These are phyloP conservation scores for Apomyelois bistriatella DNA, from an alignment of 2,888 invertebrate genomes.

Conservation along the genomic window DNA sequence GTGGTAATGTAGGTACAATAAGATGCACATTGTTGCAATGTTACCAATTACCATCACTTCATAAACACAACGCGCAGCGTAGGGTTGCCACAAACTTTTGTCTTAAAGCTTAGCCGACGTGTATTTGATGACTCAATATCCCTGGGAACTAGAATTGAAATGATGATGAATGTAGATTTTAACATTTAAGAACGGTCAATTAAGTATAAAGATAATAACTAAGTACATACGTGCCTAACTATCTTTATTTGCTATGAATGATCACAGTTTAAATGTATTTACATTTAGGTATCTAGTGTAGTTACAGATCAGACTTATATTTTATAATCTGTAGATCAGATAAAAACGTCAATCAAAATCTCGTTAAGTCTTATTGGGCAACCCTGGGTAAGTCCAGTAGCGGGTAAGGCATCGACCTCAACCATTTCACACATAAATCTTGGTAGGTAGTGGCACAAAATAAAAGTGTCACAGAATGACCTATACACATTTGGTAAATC, in stretches of 20 bases:
- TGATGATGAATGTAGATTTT: too few relatives aligned
- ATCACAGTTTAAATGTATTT: too few relatives aligned
- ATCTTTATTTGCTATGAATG: not conserved
- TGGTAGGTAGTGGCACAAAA: slow-evolving; percentile 20
- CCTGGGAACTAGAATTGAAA: too few relatives aligned
- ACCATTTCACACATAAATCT: slow-evolving; percentile 68
- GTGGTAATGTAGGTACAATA: slow-evolving; percentile 6
- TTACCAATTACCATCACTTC: slow-evolving; percentile 10
- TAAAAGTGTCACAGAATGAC: not conserved
- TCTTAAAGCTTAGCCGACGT: too few relatives aligned
- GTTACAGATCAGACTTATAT: not conserved
- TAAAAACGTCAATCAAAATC: slow-evolving; percentile 9
- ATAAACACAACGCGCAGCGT: slow-evolving; percentile 3
- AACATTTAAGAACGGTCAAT: not conserved
- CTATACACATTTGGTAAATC: not conserved
- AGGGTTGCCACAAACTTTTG: not conserved
- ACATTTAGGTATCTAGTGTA: too few relatives aligned
- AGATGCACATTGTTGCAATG: slow-evolving; percentile 9
- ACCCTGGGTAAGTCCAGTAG: slow-evolving; percentile 12
- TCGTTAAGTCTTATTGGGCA: slow-evolving; percentile 1
- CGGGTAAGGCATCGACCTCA: slow-evolving; percentile 52
- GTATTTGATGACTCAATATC: too few relatives aligned
- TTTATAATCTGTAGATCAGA: not conserved
- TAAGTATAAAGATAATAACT: too few relatives aligned
- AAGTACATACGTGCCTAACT: too few relatives aligned